Conservation (phyloP, 2,888 invertebrate genomes). For the Stenotaenia linearis region DNA sequence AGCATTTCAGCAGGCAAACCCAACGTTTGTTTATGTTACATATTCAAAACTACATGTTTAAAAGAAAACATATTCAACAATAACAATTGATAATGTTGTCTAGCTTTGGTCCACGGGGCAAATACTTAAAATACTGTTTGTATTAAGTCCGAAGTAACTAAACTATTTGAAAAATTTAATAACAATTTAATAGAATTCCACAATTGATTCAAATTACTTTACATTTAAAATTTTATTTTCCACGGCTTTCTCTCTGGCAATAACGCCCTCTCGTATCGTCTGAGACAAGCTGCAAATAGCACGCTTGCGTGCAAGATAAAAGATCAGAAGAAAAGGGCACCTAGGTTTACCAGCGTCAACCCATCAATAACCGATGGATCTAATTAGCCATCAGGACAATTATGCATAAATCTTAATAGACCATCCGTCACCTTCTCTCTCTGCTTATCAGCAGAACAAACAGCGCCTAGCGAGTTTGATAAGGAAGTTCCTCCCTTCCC, state of each 20-base stretch:
- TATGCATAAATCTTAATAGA: conserved; percentile 19
- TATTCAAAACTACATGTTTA: too few relatives aligned
- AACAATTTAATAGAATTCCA: too few relatives aligned
- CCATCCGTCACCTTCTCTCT: conserved; percentile 19
- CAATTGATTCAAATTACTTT: too few relatives aligned
- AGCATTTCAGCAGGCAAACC: too few relatives aligned
- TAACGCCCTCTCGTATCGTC: neutral
- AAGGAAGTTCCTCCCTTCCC: neutral
- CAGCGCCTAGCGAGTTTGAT: conserved; percentile 11
- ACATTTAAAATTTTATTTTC: too few relatives aligned
- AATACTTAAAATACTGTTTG: too few relatives aligned
- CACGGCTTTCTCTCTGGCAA: neutral
- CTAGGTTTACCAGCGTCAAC: neutral
- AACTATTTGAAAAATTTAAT: too few relatives aligned
- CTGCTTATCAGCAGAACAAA: conserved; percentile 19
- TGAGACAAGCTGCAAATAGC: neutral
- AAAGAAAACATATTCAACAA: too few relatives aligned
- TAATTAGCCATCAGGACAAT: conserved; percentile 19
- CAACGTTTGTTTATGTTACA: too few relatives aligned
- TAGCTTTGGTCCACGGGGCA: too few relatives aligned
- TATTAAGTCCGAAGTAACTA: too few relatives aligned
- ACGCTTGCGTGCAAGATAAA: neutral
- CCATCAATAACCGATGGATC: conserved; percentile 19
- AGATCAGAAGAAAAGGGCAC: neutral
- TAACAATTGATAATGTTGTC: too few relatives aligned